Evolutionary conservation across 2,113 vertebrate genomes (phyloP).

Genomic region (Scopus umbretta): DNA sequence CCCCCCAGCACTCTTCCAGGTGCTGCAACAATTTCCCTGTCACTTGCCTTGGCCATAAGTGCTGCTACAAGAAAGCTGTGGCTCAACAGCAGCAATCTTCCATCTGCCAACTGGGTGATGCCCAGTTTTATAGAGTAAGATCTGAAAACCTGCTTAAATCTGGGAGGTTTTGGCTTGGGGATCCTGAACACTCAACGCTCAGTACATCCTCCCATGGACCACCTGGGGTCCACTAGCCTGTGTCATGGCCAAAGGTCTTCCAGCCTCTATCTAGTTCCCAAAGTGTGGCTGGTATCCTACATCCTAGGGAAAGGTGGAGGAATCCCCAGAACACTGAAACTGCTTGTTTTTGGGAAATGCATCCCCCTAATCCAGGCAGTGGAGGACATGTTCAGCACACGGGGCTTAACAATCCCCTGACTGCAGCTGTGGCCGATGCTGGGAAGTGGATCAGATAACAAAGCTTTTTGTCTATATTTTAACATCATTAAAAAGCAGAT

Average conservation of each 20-base stretch:
- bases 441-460: not conserved
- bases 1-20: not conserved
- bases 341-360: not conserved
- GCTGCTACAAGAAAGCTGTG: not conserved
- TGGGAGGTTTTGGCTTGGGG: not conserved
- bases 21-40: not conserved
- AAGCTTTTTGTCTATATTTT: not conserved
- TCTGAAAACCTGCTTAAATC: not conserved
- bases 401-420: not conserved
- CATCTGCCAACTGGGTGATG: not conserved
- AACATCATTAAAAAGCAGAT: not conserved
- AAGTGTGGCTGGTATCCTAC: accelerated
- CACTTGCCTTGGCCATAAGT: not conserved
- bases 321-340: not conserved
- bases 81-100: not conserved
- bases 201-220: not conserved
- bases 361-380: not conserved
- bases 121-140: not conserved
- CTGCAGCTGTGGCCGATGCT: not conserved
- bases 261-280: not conserved
- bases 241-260: not conserved
- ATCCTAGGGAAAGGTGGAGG: not conserved
- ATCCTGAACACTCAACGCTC: not conserved
- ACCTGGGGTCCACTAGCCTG: not conserved
- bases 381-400: not conserved